Conservation (phyloP, 2,797 vertebrate genomes). For the Cossypha caffra region DNA sequence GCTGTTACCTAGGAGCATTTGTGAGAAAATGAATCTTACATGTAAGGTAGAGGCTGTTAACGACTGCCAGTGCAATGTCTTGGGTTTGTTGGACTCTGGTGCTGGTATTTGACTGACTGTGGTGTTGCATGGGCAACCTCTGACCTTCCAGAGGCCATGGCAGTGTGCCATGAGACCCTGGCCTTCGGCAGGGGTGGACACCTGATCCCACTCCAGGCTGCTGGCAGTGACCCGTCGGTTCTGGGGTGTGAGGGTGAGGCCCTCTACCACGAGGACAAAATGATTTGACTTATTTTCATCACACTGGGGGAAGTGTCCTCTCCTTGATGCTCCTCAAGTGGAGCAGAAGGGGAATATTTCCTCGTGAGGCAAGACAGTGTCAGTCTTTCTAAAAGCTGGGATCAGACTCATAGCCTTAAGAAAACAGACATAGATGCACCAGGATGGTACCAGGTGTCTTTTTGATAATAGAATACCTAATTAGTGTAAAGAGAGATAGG, state of each 20-base stretch:
- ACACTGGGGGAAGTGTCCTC: not conserved
- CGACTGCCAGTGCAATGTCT: not conserved
- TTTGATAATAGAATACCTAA: constrained; percentile 52
- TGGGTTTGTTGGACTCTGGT: not conserved
- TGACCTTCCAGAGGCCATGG: accelerated
- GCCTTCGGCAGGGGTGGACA: accelerated
- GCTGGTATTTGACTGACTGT: not conserved
- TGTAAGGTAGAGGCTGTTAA: not conserved
- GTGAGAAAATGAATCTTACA: not conserved
- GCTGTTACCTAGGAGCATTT: not conserved
- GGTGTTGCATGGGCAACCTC: not conserved
- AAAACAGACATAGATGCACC: not conserved
- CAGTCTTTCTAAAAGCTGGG: constrained; percentile 8
- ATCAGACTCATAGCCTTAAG: not conserved
- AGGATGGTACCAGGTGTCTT: not conserved
- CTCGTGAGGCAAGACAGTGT: not conserved
- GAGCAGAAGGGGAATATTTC: not conserved
- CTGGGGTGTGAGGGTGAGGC: not conserved
- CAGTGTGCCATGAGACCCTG: not conserved
- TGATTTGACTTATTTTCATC: not conserved
- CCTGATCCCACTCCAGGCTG: not conserved
- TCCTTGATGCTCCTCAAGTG: not conserved
- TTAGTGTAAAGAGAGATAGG: constrained; percentile 26
- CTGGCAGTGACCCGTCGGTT: not conserved
- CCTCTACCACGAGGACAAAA: not conserved